Evolutionary conservation across 2,113 vertebrate species (phyloP).

Genomic region (Xiphophorus hellerii): DNA sequence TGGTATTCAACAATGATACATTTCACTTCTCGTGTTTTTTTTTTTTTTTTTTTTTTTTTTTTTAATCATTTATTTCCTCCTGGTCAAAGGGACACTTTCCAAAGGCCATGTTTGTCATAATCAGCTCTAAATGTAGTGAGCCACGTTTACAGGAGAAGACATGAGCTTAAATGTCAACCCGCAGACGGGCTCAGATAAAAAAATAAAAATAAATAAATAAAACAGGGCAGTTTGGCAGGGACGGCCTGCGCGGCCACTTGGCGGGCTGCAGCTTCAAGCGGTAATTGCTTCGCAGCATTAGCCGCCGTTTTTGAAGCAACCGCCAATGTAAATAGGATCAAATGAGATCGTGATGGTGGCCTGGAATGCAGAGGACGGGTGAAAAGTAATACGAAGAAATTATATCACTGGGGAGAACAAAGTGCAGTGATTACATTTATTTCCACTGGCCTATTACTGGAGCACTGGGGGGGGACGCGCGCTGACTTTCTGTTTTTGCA

Average conservation of each 20-base stretch:
- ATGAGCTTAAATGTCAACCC: slow-evolving; percentile 72
- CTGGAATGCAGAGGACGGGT: slow-evolving; percentile 53
- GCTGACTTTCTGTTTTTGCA: slow-evolving; percentile 66
- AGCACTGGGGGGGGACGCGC: slow-evolving; percentile 49
- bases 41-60: too few species aligned
- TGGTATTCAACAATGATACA: slow-evolving; percentile 71
- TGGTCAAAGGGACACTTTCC: slow-evolving; percentile 71
- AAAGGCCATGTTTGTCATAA: slow-evolving; percentile 78
- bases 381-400: slow-evolving; percentile 74
- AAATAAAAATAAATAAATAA: too few species aligned
- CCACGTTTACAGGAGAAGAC: slow-evolving; percentile 50
- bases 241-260: slow-evolving; percentile 49
- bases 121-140: slow-evolving; percentile 65
- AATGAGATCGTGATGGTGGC: slow-evolving; percentile 77
- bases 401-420: slow-evolving; percentile 76
- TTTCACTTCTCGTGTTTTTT: slow-evolving; percentile 65
- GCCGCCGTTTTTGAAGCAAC: slow-evolving; percentile 42
- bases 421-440: slow-evolving; percentile 81
- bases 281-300: slow-evolving; percentile 73
- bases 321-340: slow-evolving; percentile 73
- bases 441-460: slow-evolving; percentile 75
- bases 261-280: slow-evolving; percentile 52
- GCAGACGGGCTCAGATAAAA: slow-evolving; percentile 25
- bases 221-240: slow-evolving; percentile 35
- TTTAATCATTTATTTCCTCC: slow-evolving; percentile 29